A percentile compares a stretch with the other conserved stretches of the same genome.
phyloP scores from a whole-genome alignment of 2,113 vertebrate species.

The Vimba vimba region DNA sequence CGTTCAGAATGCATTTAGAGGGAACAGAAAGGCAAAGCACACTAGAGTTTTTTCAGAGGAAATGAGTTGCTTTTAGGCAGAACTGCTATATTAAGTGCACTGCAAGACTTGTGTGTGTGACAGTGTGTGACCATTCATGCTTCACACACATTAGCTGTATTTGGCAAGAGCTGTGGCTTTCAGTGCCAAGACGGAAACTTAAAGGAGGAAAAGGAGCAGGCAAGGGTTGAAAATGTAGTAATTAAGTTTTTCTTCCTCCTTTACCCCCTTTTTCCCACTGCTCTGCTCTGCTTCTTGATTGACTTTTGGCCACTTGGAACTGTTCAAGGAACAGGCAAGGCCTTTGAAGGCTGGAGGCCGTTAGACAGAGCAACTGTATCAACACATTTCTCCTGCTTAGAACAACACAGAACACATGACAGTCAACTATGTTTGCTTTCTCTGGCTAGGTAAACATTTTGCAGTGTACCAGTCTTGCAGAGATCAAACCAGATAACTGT shows the following conservation, averaged over 20 bases:
- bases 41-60: conserved; percentile 19
- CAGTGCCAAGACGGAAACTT: conserved; percentile 28
- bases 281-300: conserved; percentile 8
- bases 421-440: conserved; percentile 17
- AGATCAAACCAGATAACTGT: conserved; percentile 31
- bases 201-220: conserved; percentile 22
- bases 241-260: conserved; percentile 18
- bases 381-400: conserved; percentile 31
- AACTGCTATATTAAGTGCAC: conserved; percentile 43
- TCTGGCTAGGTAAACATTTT: conserved; percentile 12
- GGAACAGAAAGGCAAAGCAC: conserved; percentile 12
- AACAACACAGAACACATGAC: conserved; percentile 26
- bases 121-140: conserved; percentile 47
- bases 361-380: conserved; percentile 38
- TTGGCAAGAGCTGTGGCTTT: conserved; percentile 35
- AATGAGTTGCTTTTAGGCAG: conserved; percentile 18
- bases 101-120: conserved; percentile 37
- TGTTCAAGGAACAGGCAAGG: conserved; percentile 33
- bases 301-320: conserved; percentile 40
- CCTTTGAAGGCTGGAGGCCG: conserved; percentile 17
- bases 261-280: conserved; percentile 25
- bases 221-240: conserved; percentile 17
- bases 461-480: conserved; percentile 1
- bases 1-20: conserved; percentile 16
- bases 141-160: conserved; percentile 36